Evolutionary conservation across 2,888 invertebrate species (phyloP).

Genomic region (Hypsopygia costalis): DNA sequence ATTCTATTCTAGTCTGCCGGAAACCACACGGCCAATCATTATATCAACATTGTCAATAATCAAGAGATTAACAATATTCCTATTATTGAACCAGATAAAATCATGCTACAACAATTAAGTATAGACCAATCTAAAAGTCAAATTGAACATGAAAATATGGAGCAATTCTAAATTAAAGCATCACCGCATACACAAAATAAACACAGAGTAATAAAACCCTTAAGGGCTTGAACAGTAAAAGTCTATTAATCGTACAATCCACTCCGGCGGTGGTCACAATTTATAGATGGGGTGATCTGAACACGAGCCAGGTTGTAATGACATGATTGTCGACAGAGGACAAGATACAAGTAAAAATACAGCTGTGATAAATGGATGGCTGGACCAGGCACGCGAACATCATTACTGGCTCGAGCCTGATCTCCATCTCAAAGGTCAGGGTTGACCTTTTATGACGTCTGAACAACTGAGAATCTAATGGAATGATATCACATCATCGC

Average conservation of each 20-base stretch:
- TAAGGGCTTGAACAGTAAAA: slow-evolving; percentile 55
- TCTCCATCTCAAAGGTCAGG: slow-evolving; percentile 26
- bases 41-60: no score
- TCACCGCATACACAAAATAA: slow-evolving; percentile 18
- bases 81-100: no score
- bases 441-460: background rate
- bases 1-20: no score
- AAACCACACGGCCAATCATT: no score
- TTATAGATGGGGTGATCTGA: slow-evolving; percentile 66
- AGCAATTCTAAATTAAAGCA: slow-evolving; percentile 6
- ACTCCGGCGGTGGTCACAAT: slow-evolving; percentile 71
- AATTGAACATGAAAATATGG: background rate
- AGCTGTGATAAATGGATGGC: slow-evolving; percentile 18
- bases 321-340: slow-evolving; percentile 74
- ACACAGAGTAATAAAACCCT: slow-evolving; percentile 26
- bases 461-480: background rate
- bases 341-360: slow-evolving; percentile 74
- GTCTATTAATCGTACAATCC: slow-evolving; percentile 61
- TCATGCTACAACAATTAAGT: no score
- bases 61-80: no score
- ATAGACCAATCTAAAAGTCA: background rate
- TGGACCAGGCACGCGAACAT: slow-evolving; percentile 56
- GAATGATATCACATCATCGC: background rate
- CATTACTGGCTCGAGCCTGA: slow-evolving; percentile 43
- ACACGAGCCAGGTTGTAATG: slow-evolving; percentile 69